These are phyloP conservation scores for Autographa gamma DNA, from an alignment of 2,888 invertebrate species.

Conservation along the genomic window DNA sequence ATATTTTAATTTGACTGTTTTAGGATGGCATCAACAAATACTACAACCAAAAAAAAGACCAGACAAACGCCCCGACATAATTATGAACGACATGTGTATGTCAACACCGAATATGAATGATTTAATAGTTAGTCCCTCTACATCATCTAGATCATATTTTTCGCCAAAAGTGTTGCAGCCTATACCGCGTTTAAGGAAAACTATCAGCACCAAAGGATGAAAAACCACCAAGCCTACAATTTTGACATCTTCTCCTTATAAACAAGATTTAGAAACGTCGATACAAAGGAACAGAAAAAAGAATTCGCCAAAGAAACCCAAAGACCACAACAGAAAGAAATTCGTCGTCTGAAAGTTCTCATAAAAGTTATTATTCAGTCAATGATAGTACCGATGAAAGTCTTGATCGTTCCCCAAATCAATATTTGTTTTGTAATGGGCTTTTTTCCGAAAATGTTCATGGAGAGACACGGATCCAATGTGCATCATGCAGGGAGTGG, in stretches of 20 bases:
- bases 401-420: not conserved
- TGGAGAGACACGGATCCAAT: conserved; percentile 25
- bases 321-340: conserved; percentile 22
- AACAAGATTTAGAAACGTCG: conserved; percentile 23
- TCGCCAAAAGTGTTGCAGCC: too few relatives aligned
- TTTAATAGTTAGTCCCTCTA: too few relatives aligned
- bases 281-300: conserved; percentile 26
- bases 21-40: too few relatives aligned
- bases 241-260: conserved; percentile 15
- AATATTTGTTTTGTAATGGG: conserved; percentile 13
- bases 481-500: conserved; percentile 26
- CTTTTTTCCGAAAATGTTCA: conserved; percentile 27
- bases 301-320: conserved; percentile 24
- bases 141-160: too few relatives aligned
- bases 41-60: too few relatives aligned
- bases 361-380: conserved; percentile 15
- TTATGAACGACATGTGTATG: too few relatives aligned
- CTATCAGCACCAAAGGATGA: conserved; percentile 30
- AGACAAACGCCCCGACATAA: too few relatives aligned
- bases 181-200: too few relatives aligned
- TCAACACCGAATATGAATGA: too few relatives aligned
- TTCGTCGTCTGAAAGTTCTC: conserved; percentile 24
- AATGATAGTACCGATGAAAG: not conserved
- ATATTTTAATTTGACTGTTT: too few relatives aligned
- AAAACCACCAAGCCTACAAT: conserved; percentile 34